Conservation (phyloP, 2,888 invertebrate species). For the Drosophila flavopinicola region DNA sequence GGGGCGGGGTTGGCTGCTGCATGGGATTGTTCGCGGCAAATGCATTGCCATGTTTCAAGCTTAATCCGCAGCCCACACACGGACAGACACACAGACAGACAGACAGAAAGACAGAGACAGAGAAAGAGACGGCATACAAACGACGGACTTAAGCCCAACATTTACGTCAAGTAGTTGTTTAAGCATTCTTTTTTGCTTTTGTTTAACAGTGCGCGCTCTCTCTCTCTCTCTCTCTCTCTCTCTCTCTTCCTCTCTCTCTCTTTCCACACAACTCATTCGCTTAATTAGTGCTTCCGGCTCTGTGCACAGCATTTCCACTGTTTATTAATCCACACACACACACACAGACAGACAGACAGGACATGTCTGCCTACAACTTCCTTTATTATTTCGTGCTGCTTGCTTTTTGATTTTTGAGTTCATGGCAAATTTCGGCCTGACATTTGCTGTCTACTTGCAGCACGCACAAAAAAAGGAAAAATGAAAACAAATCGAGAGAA, state of each 20-base stretch:
- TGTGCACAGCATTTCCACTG: conserved; percentile 59
- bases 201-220: conserved; percentile 6
- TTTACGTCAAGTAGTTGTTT: conserved; percentile 72
- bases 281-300: conserved; percentile 73
- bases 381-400: conserved; percentile 1
- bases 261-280: conserved; percentile 58
- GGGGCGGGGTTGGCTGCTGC: too few relatives aligned
- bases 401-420: conserved; percentile 29
- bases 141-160: conserved; percentile 70
- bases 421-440: conserved; percentile 17
- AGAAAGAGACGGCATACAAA: conserved; percentile 17
- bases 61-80: conserved; percentile 63
- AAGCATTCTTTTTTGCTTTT: conserved; percentile 29
- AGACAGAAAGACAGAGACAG: conserved; percentile 16
- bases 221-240: neutral
- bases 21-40: conserved; percentile 52
- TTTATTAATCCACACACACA: conserved; percentile 52
- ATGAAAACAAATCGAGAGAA: conserved; percentile 2
- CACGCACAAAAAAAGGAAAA: neutral
- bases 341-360: conserved; percentile 3
- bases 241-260: conserved; percentile 3
- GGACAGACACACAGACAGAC: conserved; percentile 20
- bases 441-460: conserved; percentile 17
- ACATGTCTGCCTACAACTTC: conserved; percentile 30
- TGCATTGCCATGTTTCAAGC: conserved; percentile 77